These are phyloP conservation scores for Meloe dianella DNA, from an alignment of 2,888 invertebrate genomes.

Conservation along the genomic window DNA sequence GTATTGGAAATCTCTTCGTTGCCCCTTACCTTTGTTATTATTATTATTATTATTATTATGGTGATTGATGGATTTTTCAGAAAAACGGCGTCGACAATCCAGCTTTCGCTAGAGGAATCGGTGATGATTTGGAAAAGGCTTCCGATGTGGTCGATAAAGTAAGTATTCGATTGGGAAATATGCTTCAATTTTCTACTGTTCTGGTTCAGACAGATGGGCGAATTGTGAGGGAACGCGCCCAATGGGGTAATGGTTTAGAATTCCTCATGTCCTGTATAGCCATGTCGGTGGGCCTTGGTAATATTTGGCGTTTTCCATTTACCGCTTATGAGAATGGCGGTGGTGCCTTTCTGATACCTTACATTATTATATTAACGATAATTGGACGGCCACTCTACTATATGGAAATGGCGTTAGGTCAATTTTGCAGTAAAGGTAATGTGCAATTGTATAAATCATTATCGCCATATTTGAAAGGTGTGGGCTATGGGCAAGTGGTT, in stretches of 20 bases:
- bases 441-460: conserved; percentile 73
- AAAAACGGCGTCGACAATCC: conserved; percentile 45
- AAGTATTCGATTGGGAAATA: too few relatives aligned
- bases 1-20: too few relatives aligned
- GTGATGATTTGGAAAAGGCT: conserved; percentile 21
- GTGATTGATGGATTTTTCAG: conserved; percentile 22
- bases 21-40: too few relatives aligned
- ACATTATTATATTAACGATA: conserved; percentile 67
- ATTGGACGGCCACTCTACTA: conserved; percentile 84
- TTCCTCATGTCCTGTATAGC: conserved; percentile 71
- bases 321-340: conserved; percentile 72
- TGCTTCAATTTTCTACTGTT: too few relatives aligned
- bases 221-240: conserved; percentile 46
- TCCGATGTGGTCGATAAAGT: conserved; percentile 6
- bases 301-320: conserved; percentile 74
- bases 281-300: conserved; percentile 72
- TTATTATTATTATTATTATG: background rate
- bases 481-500: conserved; percentile 71
- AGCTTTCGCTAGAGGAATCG: conserved; percentile 36
- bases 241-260: conserved; percentile 68
- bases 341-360: conserved; percentile 72
- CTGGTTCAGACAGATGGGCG: too few relatives aligned
- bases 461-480: conserved; percentile 77
- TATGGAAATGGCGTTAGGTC: conserved; percentile 82
- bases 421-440: conserved; percentile 81